phyloP scores from a whole-genome alignment of 2,113 vertebrate species.

The Plecotus auritus region DNA sequence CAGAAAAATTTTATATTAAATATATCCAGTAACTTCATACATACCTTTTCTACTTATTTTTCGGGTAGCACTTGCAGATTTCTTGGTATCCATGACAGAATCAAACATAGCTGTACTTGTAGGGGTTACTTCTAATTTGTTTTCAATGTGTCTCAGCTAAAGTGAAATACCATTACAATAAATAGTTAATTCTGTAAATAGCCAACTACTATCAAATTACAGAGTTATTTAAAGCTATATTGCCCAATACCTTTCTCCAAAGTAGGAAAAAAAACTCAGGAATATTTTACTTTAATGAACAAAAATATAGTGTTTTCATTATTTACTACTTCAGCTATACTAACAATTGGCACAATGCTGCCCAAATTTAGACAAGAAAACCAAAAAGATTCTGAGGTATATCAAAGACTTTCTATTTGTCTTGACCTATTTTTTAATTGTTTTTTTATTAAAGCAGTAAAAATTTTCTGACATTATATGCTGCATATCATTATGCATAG shows the following conservation, averaged over 20 bases:
- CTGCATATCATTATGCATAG: not conserved
- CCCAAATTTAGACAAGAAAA: conserved; percentile 28
- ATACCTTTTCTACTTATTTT: conserved; percentile 87
- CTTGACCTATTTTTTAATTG: not conserved
- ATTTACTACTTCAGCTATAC: not conserved
- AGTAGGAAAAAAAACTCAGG: conserved; percentile 35
- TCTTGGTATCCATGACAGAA: conserved; percentile 90
- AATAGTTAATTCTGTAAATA: conserved; percentile 39
- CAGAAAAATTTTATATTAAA: not conserved
- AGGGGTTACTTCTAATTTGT: conserved; percentile 89
- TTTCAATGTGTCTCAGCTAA: conserved; percentile 95
- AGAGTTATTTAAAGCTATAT: conserved; percentile 32
- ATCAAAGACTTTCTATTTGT: not conserved
- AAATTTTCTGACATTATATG: conserved; percentile 1
- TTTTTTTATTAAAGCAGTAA: conserved; percentile 8
- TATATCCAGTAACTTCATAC: conserved; percentile 46
- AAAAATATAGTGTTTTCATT: not conserved
- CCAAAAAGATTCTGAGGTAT: not conserved
- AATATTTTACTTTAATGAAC: conserved; percentile 17
- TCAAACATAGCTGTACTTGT: conserved; percentile 86
- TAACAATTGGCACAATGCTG: not conserved
- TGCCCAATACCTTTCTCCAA: not conserved
- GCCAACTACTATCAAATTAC: not conserved
- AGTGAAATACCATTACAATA: conserved; percentile 59
- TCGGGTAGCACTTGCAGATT: conserved; percentile 79